Percentiles rank a stretch among this genome's conserved stretches.
Conservation (phyloP, 2,888 invertebrate species). For the Carabus problematicus region DNA sequence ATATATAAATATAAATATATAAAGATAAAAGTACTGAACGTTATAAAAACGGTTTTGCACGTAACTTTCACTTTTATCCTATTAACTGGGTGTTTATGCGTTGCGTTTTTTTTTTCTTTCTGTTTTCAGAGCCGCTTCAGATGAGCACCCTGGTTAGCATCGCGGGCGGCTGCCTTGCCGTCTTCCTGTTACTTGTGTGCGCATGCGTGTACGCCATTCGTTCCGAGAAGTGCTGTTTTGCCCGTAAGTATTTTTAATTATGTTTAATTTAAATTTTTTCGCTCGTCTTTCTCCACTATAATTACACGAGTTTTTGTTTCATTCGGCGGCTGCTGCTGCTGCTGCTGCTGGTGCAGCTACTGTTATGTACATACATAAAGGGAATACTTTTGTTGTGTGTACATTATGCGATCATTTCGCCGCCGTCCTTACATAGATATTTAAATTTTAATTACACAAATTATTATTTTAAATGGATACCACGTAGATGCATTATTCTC, state of each 20-base stretch:
- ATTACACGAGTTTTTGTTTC: no score
- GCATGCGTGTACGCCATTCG: conserved; percentile 66
- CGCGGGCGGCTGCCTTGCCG: conserved; percentile 65
- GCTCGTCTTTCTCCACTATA: background rate
- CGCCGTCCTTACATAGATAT: no score
- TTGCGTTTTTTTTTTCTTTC: background rate
- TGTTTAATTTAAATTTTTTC: conserved; percentile 7
- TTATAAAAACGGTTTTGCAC: background rate
- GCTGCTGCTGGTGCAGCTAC: no score
- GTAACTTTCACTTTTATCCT: background rate
- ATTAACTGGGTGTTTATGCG: background rate
- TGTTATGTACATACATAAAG: no score
- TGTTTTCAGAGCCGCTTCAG: conserved; percentile 65
- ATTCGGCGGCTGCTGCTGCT: no score
- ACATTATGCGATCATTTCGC: no score
- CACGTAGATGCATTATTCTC: no score
- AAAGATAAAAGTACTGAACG: background rate
- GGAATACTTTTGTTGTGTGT: no score
- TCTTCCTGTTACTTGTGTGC: conserved; percentile 64
- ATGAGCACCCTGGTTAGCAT: conserved; percentile 67
- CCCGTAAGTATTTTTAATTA: conserved; percentile 61
- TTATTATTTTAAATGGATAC: no score
- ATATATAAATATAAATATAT: no score
- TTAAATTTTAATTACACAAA: no score
- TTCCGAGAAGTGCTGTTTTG: conserved; percentile 69